phyloP scores from a whole-genome alignment of 1,140 invertebrate genomes.

The Anagrus nilaparvatae region DNA sequence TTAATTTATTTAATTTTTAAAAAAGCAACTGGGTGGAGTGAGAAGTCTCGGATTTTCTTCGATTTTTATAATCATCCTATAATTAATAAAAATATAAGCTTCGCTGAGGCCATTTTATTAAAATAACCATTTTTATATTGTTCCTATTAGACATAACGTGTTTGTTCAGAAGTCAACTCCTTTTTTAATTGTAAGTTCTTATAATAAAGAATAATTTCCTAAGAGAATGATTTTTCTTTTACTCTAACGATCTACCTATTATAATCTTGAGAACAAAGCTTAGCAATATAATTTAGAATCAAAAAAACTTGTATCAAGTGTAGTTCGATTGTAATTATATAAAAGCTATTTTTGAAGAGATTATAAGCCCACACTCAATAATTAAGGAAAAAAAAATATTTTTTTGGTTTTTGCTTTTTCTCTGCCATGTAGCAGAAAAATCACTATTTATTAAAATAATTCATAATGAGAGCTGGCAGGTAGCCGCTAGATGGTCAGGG shows the following conservation, averaged over 20 bases:
- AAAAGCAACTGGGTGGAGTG: neutral
- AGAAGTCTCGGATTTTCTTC: neutral
- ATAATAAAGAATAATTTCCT: neutral
- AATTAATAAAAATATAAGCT: neutral
- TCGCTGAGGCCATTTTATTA: neutral
- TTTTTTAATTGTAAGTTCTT: neutral
- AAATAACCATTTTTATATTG: neutral
- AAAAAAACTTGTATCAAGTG: constrained; percentile 2
- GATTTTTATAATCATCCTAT: constrained; percentile 3
- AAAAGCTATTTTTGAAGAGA: constrained; percentile 1
- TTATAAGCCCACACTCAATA: neutral
- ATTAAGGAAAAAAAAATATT: neutral
- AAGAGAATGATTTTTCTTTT: too few species aligned
- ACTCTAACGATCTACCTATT: neutral
- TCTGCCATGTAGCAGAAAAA: too few species aligned
- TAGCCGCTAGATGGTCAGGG: too few species aligned
- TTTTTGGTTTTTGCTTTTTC: too few species aligned
- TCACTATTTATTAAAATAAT: too few species aligned
- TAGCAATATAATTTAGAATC: neutral
- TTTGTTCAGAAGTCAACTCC: neutral
- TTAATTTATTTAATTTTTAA: too few species aligned
- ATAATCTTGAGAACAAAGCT: constrained; percentile 6
- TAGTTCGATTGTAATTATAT: constrained; percentile 2
- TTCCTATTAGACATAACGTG: neutral
- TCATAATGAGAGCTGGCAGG: too few species aligned